Base-by-base conservation (phyloP, 2,113 vertebrate genomes). In the Excalfactoria chinensis region DNA sequence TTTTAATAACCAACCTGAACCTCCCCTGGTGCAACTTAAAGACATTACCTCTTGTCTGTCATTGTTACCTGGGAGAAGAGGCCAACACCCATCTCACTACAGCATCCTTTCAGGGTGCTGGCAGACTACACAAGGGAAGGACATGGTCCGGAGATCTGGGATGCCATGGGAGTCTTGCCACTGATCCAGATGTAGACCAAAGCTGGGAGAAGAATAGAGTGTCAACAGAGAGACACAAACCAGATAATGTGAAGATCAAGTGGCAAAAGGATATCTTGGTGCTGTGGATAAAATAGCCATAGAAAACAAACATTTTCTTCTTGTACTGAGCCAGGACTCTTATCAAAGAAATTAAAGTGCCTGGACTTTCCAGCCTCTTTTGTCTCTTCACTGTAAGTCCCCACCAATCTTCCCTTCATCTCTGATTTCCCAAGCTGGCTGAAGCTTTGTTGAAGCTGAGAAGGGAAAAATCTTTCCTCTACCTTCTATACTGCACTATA, bases 151-250 rank as follows among this genome's bases (percentile, higher is more conserved):
- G 34, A 16, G 46, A 9, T 40, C 37, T 43, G 51, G n/a, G 22
- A 4, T 67, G 66, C 44, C 8, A 7, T 1, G 1, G 1, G 34
- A 21, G 9, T 11, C 12, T 46, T 18, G 5, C 3, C 46, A 44
- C 5, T 5, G 55, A 5, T 1, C 23, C 37, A 34, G 3, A 28
- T 40, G 60, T 0, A 48, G 59, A 20, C 40, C 9, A n/a, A 20
- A 51, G 44, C 3, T 0, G 2, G 17, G 46, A 53, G 37, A 30
- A 46, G 74, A 32, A 25, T 70, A 51, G n/a, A 62, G 55, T 28
- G 23, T 15, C 58, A 34, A 1, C 44, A 46, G 41, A 37, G 56
- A 46, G 72, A 18, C 18, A 26, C 23, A n/a, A 25, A 16, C 53
- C 53, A 62, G 69, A 3, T 19, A 25, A 17, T 22, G 32, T 16